These are phyloP conservation scores for Bellardia pandia DNA, from an alignment of 2,888 invertebrate species.

Conservation along the genomic window DNA sequence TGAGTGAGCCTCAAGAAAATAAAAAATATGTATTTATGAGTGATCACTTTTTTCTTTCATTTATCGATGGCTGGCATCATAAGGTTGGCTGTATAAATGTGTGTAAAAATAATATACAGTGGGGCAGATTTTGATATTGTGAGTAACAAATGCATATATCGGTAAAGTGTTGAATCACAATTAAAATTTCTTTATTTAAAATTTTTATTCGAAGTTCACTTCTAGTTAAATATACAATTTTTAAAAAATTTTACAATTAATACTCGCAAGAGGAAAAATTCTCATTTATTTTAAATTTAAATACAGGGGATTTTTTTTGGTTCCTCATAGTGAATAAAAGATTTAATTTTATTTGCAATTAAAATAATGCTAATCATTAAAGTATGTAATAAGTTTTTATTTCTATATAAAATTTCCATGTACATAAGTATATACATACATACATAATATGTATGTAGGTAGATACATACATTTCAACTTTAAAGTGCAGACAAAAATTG, in stretches of 20 bases:
- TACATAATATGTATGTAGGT: too few species aligned
- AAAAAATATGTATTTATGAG: constrained; percentile 28
- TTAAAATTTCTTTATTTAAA: neutral
- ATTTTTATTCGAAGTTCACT: too few species aligned
- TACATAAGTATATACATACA: neutral
- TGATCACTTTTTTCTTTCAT: constrained; percentile 49
- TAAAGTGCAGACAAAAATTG: constrained; percentile 19
- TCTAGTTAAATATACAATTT: too few species aligned
- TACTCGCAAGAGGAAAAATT: too few species aligned
- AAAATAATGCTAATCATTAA: neutral
- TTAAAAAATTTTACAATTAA: too few species aligned
- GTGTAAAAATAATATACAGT: constrained; percentile 61
- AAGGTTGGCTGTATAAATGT: constrained; percentile 53
- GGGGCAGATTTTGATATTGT: constrained; percentile 45
- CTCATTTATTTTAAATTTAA: neutral
- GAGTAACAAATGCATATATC: constrained; percentile 38
- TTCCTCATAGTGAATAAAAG: too few species aligned
- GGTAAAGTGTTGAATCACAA: constrained; percentile 21
- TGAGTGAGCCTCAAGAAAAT: neutral
- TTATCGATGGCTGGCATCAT: constrained; percentile 58
- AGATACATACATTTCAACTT: neutral
- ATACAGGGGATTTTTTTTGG: too few species aligned
- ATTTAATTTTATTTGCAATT: neutral
- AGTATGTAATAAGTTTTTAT: too few species aligned
- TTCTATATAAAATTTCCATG: neutral